These are phyloP conservation scores for Limosa lapponica DNA, from an alignment of 2,797 vertebrate genomes.

Conservation along the genomic window DNA sequence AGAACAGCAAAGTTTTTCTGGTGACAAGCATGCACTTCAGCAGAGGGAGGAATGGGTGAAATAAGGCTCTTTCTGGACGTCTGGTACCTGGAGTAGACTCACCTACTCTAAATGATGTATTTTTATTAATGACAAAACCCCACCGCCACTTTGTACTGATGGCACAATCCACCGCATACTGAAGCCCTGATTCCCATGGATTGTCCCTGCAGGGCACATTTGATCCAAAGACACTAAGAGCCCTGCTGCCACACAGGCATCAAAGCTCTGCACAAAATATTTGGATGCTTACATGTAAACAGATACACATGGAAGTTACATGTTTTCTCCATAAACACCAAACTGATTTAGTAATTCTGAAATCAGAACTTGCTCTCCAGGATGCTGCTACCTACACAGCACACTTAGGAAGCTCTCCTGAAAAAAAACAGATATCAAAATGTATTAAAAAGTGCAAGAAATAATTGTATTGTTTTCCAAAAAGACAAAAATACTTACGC, in stretches of 20 bases:
- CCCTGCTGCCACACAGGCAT: neutral
- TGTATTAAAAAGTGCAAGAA: neutral
- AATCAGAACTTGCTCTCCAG: neutral
- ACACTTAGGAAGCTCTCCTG: neutral
- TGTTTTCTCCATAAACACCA: neutral
- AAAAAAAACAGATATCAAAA: neutral
- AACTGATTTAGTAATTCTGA: neutral
- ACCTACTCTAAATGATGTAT: neutral
- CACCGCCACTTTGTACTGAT: neutral
- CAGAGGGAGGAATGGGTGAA: neutral
- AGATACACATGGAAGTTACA: neutral
- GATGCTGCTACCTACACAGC: neutral
- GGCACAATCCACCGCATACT: neutral
- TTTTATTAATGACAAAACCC: neutral
- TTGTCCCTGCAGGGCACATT: neutral
- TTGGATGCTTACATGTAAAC: neutral
- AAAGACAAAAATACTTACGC: neutral
- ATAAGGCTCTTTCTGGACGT: neutral
- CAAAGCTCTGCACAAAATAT: neutral
- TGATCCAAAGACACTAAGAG: fast-evolving
- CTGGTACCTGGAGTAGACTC: neutral
- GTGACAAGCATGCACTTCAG: neutral
- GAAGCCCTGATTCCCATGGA: neutral
- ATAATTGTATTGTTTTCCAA: neutral
- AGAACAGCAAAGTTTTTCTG: neutral